Percentiles rank a stretch among this genome's conserved stretches.
Evolutionary conservation across 2,113 vertebrate genomes (phyloP).

Genomic region (Calyptomena viridis): DNA sequence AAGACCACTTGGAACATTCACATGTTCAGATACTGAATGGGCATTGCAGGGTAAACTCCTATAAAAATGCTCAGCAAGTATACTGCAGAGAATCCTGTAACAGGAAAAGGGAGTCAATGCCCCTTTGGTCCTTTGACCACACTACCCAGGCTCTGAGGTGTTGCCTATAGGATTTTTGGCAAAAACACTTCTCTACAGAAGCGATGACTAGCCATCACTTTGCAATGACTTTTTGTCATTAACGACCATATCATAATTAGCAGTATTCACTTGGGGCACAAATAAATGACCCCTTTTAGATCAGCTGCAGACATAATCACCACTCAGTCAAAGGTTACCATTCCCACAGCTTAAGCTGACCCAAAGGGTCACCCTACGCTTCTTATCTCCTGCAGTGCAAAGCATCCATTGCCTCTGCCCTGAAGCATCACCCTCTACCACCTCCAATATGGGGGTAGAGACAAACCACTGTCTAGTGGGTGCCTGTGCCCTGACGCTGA

Average conservation of each 20-base stretch:
- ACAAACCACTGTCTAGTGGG: neutral
- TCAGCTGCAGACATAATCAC: neutral
- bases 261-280: neutral
- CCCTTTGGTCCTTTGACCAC: neutral
- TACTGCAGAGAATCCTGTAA: neutral
- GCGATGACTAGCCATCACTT: neutral
- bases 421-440: neutral
- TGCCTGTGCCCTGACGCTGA: neutral
- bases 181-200: neutral
- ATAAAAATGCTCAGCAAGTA: neutral
- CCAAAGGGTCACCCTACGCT: neutral
- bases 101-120: neutral
- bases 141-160: neutral
- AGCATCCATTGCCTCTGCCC: neutral
- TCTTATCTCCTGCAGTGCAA: neutral
- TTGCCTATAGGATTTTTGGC: neutral
- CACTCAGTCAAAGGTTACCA: neutral
- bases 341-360: neutral
- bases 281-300: neutral
- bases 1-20: neutral
- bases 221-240: neutral
- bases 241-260: neutral
- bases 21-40: neutral
- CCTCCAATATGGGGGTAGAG: accelerated
- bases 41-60: neutral